phyloP scores from a whole-genome alignment of 1,140 invertebrate species.

The Pentalonia nigronervosa region DNA sequence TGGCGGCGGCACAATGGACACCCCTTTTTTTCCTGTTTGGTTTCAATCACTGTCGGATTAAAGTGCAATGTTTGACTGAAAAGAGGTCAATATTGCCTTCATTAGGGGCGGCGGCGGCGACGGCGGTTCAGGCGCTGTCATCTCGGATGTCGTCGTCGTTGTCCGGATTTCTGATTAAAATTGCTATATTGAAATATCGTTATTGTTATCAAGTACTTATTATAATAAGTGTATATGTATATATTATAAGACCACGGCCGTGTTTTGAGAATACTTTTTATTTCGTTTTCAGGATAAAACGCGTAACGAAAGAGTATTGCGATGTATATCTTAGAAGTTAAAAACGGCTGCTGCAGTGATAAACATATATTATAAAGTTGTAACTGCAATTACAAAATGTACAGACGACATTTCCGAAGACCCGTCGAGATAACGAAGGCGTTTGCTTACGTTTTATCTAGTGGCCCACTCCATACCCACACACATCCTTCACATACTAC shows the following conservation, averaged over 20 bases:
- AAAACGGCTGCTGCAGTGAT: no score
- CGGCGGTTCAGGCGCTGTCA: not conserved
- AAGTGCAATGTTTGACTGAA: constrained; percentile 55
- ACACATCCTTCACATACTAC: no score
- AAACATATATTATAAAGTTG: no score
- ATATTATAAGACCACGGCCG: not conserved
- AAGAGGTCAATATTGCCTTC: constrained; percentile 58
- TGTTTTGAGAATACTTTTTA: not conserved
- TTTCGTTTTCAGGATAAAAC: no score
- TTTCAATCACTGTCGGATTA: constrained; percentile 58
- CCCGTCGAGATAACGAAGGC: not conserved
- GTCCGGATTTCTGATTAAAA: not conserved
- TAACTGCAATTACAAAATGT: no score
- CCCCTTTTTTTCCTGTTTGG: constrained; percentile 38
- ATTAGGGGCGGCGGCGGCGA: not conserved
- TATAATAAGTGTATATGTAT: no score
- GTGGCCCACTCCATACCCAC: no score
- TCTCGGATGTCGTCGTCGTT: not conserved
- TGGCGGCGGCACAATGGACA: constrained; percentile 33
- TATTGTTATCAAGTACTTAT: not conserved
- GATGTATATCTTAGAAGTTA: not conserved
- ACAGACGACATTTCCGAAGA: no score
- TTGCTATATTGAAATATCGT: not conserved
- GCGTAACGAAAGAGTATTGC: not conserved
- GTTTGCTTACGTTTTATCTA: not conserved